Conservation (phyloP, 2,113 vertebrate species). For the Poecilia latipinna region DNA sequence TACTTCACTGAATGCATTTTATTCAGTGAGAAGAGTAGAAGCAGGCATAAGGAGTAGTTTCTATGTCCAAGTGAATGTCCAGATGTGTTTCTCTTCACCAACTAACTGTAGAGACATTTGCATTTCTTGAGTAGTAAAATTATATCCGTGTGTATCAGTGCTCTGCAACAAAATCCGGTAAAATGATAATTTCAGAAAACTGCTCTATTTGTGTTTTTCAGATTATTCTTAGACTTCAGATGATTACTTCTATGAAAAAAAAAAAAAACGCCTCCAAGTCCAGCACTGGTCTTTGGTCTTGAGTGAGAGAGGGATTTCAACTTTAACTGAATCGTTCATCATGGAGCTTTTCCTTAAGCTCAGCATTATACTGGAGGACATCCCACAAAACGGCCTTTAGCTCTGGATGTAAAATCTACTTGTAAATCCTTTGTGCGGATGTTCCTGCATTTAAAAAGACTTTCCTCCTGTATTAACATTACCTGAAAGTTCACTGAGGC, state of each 20-base stretch:
- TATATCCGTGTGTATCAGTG: too few species aligned
- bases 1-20: too few species aligned
- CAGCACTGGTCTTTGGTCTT: background rate
- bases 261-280: background rate
- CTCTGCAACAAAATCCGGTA: too few species aligned
- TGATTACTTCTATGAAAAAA: background rate
- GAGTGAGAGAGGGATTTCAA: background rate
- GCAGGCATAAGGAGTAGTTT: background rate
- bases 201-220: background rate
- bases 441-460: slow-evolving; percentile 5
- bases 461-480: slow-evolving; percentile 1
- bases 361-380: slow-evolving; percentile 8
- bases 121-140: background rate
- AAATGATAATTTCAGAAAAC: too few species aligned
- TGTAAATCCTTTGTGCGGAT: slow-evolving; percentile 15
- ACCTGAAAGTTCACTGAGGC: slow-evolving; percentile 23
- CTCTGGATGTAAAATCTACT: background rate
- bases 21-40: too few species aligned
- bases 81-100: background rate
- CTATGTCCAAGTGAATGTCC: too few species aligned
- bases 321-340: slow-evolving; percentile 24
- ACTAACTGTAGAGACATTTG: background rate
- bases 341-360: slow-evolving; percentile 27
- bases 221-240: background rate
- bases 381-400: background rate